A percentile compares a stretch with the other conserved stretches of the same genome.
These are phyloP conservation scores for Oreotrochilus melanogaster DNA, from an alignment of 2,113 vertebrate species.

Conservation along the genomic window DNA sequence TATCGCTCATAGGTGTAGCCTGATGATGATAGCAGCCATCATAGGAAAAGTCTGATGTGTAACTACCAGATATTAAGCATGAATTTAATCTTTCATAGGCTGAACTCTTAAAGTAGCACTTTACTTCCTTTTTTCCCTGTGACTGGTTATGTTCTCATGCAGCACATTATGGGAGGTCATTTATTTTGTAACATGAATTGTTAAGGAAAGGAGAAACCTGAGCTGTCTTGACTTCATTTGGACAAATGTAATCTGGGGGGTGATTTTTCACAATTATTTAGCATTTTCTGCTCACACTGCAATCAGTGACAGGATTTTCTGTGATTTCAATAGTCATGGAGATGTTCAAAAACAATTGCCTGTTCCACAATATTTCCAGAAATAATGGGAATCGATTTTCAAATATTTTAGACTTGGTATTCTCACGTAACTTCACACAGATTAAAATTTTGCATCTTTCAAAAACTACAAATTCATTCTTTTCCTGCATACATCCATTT, in stretches of 20 bases:
- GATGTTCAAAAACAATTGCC: neutral
- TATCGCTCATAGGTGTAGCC: fast-evolving
- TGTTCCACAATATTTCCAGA: neutral
- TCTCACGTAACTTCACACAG: neutral
- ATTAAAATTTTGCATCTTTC: neutral
- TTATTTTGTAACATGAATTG: neutral
- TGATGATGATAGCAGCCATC: neutral
- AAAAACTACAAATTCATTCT: neutral
- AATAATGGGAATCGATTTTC: neutral
- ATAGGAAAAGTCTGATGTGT: neutral
- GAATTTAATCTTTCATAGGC: neutral
- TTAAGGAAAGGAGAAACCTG: neutral
- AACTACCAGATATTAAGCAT: fast-evolving
- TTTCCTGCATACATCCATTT: neutral
- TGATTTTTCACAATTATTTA: neutral
- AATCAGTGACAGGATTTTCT: neutral
- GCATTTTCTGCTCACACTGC: neutral
- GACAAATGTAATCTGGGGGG: neutral
- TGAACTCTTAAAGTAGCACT: neutral
- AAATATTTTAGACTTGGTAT: neutral
- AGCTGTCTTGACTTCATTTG: neutral
- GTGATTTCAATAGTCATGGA: neutral
- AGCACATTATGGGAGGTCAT: fast-evolving
- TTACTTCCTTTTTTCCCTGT: neutral
- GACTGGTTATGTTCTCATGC: neutral